phyloP scores from a whole-genome alignment of 2,113 vertebrate genomes.

The Cranoglanis bouderius region DNA sequence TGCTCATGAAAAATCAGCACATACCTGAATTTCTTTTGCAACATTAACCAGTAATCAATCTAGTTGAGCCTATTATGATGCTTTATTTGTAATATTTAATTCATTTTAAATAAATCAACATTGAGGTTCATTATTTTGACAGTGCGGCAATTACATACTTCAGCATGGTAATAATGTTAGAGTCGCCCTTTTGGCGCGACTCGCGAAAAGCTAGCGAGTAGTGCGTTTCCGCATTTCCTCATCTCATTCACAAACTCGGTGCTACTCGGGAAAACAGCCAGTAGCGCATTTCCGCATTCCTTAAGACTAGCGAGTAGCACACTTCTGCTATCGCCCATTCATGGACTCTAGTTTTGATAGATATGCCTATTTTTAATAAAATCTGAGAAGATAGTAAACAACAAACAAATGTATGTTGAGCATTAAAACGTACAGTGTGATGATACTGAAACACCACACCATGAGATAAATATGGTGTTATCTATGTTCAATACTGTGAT shows the following conservation, averaged over 20 bases:
- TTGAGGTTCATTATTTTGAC: neutral
- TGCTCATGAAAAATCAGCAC: slow-evolving; percentile 19
- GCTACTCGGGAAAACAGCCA: no score
- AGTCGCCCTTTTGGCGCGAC: no score
- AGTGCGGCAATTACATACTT: no score
- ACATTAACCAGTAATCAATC: neutral
- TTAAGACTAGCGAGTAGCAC: no score
- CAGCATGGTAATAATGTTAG: no score
- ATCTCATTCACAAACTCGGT: no score
- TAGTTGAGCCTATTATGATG: neutral
- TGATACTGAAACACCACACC: neutral
- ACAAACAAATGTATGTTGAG: neutral
- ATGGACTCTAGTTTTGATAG: no score
- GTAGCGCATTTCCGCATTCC: no score
- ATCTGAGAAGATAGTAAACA: neutral
- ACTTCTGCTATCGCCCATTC: no score
- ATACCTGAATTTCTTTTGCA: neutral
- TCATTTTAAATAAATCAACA: neutral
- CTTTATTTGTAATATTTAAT: neutral
- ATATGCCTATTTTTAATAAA: neutral
- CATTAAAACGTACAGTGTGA: neutral
- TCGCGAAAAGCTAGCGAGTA: no score
- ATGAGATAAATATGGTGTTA: neutral
- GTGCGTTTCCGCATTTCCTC: no score
- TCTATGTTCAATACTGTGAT: neutral